Evolutionary conservation across 2,113 vertebrate genomes (phyloP).

Genomic region (Toxotes jaculatrix): DNA sequence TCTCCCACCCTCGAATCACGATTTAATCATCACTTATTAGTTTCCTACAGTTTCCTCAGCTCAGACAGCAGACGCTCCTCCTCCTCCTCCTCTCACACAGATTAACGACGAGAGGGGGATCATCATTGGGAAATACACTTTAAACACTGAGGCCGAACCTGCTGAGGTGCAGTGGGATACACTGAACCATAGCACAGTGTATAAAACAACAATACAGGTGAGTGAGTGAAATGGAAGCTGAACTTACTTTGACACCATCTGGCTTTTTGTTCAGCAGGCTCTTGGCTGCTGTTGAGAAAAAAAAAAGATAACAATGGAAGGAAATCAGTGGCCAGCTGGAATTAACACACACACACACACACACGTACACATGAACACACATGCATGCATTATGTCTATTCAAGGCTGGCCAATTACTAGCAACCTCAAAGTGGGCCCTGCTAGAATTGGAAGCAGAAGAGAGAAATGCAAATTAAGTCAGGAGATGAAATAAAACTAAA

Average conservation of each 20-base stretch:
- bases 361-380: background rate
- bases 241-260: slow-evolving; percentile 96
- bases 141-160: background rate
- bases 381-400: background rate
- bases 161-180: background rate
- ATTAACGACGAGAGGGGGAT: slow-evolving; percentile 1
- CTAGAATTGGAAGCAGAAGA: slow-evolving; percentile 37
- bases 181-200: background rate
- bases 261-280: slow-evolving; percentile 95
- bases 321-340: slow-evolving; percentile 45
- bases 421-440: slow-evolving; percentile 23
- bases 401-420: slow-evolving; percentile 33
- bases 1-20: slow-evolving; percentile 8
- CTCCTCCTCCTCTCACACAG: background rate
- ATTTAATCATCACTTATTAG: slow-evolving; percentile 41
- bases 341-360: background rate
- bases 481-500: slow-evolving; percentile 34
- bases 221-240: background rate
- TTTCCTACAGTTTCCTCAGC: slow-evolving; percentile 16
- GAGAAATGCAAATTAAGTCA: slow-evolving; percentile 53
- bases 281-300: slow-evolving; percentile 89
- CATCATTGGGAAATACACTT: slow-evolving; percentile 8
- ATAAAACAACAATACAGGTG: background rate
- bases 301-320: slow-evolving; percentile 50
- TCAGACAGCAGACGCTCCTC: slow-evolving; percentile 1